Conservation (phyloP, 2,797 vertebrate species). For the Rousettus madagascariensis region DNA sequence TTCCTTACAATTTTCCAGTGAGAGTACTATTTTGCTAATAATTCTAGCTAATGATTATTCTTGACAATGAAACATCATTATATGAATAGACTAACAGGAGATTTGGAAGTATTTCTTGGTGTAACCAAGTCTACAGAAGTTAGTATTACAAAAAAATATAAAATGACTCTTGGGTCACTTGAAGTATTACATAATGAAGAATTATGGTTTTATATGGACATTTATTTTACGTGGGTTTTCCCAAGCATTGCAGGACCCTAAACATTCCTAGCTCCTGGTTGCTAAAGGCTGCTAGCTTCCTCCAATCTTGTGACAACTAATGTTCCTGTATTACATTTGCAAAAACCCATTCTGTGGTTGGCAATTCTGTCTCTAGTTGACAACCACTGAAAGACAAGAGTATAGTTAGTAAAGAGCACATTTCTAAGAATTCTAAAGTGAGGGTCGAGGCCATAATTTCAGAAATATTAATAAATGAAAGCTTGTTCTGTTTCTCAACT, state of each 20-base stretch:
- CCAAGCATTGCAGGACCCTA: neutral
- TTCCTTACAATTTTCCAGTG: neutral
- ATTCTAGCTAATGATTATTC: neutral
- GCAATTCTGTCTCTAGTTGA: neutral
- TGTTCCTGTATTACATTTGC: neutral
- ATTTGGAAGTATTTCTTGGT: neutral
- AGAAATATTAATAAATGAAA: neutral
- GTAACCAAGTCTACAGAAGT: neutral
- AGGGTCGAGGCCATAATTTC: neutral
- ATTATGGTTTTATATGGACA: neutral
- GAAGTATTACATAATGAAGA: neutral
- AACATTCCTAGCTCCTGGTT: neutral
- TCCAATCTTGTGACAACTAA: neutral
- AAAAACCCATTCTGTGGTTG: neutral
- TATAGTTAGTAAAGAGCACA: neutral
- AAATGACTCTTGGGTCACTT: neutral
- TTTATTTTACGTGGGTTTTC: neutral
- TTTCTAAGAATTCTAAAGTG: neutral
- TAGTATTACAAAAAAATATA: neutral
- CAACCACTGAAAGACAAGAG: neutral
- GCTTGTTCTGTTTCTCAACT: neutral
- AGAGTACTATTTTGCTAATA: neutral
- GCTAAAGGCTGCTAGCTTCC: neutral
- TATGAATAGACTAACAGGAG: neutral
- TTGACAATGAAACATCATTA: neutral